These are phyloP conservation scores for Spisula solida DNA, from an alignment of 2,888 invertebrate genomes.

Conservation along the genomic window DNA sequence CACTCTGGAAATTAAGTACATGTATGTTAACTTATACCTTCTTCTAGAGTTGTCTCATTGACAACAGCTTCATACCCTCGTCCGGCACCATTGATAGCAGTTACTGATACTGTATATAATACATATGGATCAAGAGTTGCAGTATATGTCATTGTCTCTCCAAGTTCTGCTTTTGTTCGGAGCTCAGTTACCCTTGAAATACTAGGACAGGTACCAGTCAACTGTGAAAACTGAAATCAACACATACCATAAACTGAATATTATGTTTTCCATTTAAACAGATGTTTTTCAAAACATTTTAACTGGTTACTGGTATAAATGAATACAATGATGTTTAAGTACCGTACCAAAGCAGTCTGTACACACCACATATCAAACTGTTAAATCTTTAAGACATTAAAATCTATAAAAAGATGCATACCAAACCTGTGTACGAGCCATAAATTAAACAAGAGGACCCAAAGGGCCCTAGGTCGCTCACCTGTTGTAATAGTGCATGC, in stretches of 20 bases:
- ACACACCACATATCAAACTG: no score
- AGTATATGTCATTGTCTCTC: background rate
- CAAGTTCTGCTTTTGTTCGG: background rate
- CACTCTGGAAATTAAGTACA: no score
- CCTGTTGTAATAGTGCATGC: no score
- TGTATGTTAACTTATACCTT: conserved; percentile 39
- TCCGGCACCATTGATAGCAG: conserved; percentile 56
- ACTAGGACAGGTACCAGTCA: background rate
- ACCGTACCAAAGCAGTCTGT: no score
- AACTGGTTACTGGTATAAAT: background rate
- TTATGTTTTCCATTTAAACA: background rate
- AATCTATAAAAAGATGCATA: no score
- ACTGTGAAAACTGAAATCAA: background rate
- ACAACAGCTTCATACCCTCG: conserved; percentile 34
- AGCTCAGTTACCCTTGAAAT: background rate
- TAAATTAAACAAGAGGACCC: no score
- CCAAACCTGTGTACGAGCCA: no score
- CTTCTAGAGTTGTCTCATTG: conserved; percentile 41
- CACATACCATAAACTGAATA: background rate
- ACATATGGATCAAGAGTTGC: conserved; percentile 29
- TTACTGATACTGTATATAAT: conserved; percentile 39
- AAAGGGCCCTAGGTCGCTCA: no score
- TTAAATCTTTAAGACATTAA: no score
- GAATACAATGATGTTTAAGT: background rate
- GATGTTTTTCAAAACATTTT: background rate